Base-by-base conservation (phyloP, 2,888 invertebrate genomes). In the Tetanocera ferruginea region DNA sequence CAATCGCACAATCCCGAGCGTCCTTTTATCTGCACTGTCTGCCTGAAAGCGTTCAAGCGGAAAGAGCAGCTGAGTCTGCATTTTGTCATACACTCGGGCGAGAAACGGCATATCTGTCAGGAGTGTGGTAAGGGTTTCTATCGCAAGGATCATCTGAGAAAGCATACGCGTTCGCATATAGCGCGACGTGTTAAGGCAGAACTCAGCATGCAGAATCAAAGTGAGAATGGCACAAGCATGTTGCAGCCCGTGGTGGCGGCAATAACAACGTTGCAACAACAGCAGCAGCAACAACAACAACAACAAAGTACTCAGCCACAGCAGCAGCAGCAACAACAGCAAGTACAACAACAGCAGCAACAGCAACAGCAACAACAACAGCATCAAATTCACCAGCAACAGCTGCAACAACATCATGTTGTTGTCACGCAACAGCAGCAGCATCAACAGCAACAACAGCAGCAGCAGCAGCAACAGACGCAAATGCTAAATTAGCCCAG, bases 51-150 rank as follows among this genome's bases (percentile, higher is more conserved):
- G 0, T 96, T 96, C 90, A 96, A 96, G 85, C 93, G 96, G 83
- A 96, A 96, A 91, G 96, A 97, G 87, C 96, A 97, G 82, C 91
- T 97, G 52, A 96, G 96, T 0, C 90, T 96, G 83, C 96, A 97
- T 90, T 95, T 96, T 89, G 96, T 96, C 78, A 96, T 96, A 84
- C 96, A 97, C 88, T 96, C 96, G 0, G 96, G 96, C 0, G 89
- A 96, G 89, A 96, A 96, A 88, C 91, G 96, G 74, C 96, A 96
- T 84, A 92, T 95, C 23, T 97, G 97, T 87, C 94, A 94, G 73
- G 96, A 96, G 87, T 97, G 96, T 84, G 96, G 96, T 72, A 96
- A 96, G 90, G 93, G 95, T 25, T 96, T 96, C 90, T 96, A 96
- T 89, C 93, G 96, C 80, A 96, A 96, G 86, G 96, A 96, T 89